Percentiles rank a stretch among this genome's conserved stretches.
These are phyloP conservation scores for Motacilla alba DNA, from an alignment of 2,113 vertebrate genomes.

Conservation along the genomic window DNA sequence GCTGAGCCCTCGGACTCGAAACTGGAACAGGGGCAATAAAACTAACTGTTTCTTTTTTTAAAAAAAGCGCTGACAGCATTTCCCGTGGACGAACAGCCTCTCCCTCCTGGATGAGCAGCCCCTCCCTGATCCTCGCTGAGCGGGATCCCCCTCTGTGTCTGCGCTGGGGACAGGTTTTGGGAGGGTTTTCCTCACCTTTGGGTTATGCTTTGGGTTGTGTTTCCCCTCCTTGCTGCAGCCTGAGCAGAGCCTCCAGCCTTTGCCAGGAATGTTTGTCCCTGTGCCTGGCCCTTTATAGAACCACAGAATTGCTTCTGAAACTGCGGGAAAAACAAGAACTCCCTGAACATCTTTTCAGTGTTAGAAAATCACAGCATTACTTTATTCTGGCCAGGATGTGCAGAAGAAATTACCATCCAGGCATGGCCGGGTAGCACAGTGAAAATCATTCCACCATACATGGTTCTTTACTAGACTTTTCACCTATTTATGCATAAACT, in stretches of 20 bases:
- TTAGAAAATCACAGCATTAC: background rate
- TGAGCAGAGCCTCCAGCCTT: background rate
- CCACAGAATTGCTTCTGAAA: background rate
- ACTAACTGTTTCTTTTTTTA: background rate
- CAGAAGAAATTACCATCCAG: background rate
- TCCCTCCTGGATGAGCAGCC: background rate
- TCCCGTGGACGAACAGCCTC: background rate
- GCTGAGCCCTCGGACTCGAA: background rate
- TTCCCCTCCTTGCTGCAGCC: background rate
- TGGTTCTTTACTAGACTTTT: background rate
- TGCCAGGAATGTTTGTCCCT: rapidly evolving
- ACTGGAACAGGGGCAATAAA: background rate
- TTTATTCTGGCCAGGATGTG: background rate
- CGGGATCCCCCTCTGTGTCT: rapidly evolving
- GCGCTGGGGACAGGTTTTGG: background rate
- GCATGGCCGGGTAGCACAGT: rapidly evolving
- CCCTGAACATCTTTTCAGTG: background rate
- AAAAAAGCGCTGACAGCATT: background rate
- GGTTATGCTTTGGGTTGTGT: background rate
- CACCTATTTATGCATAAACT: background rate
- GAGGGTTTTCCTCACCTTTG: background rate
- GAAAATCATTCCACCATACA: background rate
- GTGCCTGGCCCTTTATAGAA: rapidly evolving
- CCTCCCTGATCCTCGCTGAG: no score
- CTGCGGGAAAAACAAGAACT: background rate